These are phyloP conservation scores for Lagorchestes hirsutus DNA, from an alignment of 2,797 vertebrate genomes.

Conservation along the genomic window DNA sequence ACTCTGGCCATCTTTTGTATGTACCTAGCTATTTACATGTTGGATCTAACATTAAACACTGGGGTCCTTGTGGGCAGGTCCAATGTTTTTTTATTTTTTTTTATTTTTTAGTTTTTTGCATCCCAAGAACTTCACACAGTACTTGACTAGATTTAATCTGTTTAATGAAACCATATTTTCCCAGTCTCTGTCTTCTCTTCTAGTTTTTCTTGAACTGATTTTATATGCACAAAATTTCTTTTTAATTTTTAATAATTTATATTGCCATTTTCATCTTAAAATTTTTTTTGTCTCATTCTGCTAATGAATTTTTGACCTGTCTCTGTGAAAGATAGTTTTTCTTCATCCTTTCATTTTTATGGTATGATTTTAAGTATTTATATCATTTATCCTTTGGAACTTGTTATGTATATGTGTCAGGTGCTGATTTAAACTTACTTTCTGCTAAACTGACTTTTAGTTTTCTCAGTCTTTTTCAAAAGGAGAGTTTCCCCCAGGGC, in stretches of 20 bases:
- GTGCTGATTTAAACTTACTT: background rate
- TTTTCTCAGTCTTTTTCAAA: background rate
- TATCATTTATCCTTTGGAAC: background rate
- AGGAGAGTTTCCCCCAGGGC: background rate
- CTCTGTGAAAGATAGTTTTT: background rate
- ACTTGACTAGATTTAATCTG: background rate
- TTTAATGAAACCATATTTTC: background rate
- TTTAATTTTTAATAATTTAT: background rate
- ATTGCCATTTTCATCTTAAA: background rate
- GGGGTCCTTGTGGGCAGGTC: background rate
- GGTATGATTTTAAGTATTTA: background rate
- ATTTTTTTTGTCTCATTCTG: background rate
- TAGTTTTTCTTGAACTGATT: background rate
- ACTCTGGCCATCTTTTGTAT: background rate
- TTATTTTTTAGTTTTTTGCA: background rate
- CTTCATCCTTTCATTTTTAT: background rate
- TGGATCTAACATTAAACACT: background rate
- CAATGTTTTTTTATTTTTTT: background rate
- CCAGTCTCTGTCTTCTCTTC: background rate
- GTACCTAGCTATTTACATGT: background rate
- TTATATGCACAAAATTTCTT: background rate
- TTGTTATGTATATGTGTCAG: background rate
- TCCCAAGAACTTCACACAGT: background rate
- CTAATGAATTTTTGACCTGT: background rate
- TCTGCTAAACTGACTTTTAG: background rate